These are phyloP conservation scores for Calosoma granatense DNA, from an alignment of 1,140 invertebrate species.

Conservation along the genomic window DNA sequence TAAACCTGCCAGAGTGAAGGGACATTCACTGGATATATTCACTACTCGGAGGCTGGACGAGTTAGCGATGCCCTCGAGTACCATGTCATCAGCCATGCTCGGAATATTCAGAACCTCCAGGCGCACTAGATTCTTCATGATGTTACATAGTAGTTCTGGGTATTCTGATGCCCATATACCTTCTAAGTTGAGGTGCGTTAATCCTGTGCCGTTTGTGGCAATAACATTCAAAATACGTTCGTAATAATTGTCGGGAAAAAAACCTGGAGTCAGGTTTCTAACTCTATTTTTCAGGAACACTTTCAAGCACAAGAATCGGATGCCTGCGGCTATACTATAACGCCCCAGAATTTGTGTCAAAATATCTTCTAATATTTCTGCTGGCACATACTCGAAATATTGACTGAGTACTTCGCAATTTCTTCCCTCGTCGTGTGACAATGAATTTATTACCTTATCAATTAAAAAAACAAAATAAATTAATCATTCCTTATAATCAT, in stretches of 20 bases:
- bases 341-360: constrained; percentile 47
- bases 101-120: constrained; percentile 50
- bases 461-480: constrained; percentile 26
- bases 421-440: constrained; percentile 44
- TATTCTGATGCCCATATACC: constrained; percentile 58
- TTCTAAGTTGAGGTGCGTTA: constrained; percentile 52
- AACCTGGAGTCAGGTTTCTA: constrained; percentile 47
- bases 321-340: constrained; percentile 50
- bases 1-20: constrained; percentile 20
- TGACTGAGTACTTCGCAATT: constrained; percentile 44
- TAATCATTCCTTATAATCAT: constrained; percentile 26
- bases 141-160: constrained; percentile 45
- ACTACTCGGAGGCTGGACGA: constrained; percentile 44
- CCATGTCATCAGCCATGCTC: constrained; percentile 54
- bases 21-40: constrained; percentile 49
- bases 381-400: constrained; percentile 31
- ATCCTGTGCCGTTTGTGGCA: constrained; percentile 43
- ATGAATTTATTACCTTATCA: constrained; percentile 23
- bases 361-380: constrained; percentile 52
- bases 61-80: constrained; percentile 47
- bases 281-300: constrained; percentile 50
- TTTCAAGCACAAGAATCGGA: constrained; percentile 48
- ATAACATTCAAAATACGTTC: constrained; percentile 51
- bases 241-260: constrained; percentile 54
- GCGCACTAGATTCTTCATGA: constrained; percentile 43